Evolutionary conservation across 92 coral and sea anemone genomes (phyloP).

Genomic region (Paramuricea clavata): DNA sequence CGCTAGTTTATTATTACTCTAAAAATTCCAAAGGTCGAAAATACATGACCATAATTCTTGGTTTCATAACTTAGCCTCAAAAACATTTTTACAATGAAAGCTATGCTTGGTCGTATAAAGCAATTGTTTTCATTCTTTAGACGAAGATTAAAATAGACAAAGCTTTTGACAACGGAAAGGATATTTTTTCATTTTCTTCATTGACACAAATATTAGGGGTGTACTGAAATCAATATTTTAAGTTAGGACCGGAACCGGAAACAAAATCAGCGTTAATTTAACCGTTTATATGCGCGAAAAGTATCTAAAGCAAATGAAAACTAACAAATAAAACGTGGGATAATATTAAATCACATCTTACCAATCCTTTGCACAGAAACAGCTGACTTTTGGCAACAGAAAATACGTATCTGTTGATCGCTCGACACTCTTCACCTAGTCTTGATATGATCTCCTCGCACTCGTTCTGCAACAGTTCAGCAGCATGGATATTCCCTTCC

Average conservation of each 20-base stretch:
- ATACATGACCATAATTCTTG: no score
- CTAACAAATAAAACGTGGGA: background rate
- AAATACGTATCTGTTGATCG: conserved; percentile 55
- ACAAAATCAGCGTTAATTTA: background rate
- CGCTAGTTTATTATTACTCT: no score
- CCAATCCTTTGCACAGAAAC: conserved; percentile 80
- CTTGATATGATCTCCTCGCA: conserved; percentile 61
- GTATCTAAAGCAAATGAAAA: background rate
- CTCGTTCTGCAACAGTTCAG: conserved; percentile 61
- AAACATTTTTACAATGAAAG: no score
- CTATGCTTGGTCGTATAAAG: no score
- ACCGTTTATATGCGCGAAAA: background rate
- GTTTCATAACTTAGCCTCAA: no score
- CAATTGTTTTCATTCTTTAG: background rate
- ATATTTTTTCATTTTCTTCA: no score
- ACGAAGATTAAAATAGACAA: no score
- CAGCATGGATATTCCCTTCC: conserved; percentile 73
- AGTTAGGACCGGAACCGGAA: no score
- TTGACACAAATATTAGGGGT: no score
- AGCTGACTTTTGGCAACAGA: conserved; percentile 79
- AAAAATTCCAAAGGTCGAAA: no score
- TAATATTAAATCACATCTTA: conserved; percentile 27
- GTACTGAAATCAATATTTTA: no score
- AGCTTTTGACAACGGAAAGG: no score
- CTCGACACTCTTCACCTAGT: conserved; percentile 49